These are phyloP conservation scores for Arvicola amphibius DNA, from an alignment of 2,797 vertebrate species.

Conservation along the genomic window DNA sequence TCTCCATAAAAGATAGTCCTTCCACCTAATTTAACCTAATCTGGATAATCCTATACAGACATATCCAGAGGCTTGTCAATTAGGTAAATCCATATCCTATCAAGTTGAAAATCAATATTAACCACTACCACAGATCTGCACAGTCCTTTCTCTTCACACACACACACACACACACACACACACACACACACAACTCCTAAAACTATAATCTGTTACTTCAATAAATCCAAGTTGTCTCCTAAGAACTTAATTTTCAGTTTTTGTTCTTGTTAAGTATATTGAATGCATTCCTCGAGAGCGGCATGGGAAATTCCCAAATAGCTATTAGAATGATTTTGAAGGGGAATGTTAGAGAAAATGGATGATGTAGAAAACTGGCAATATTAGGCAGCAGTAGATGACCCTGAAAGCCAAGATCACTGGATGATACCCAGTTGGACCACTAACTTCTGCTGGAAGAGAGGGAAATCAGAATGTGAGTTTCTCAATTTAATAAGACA, in stretches of 20 bases:
- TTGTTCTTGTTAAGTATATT: background rate
- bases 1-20: too few relatives aligned
- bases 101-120: background rate
- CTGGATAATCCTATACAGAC: background rate
- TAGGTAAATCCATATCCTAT: background rate
- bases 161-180: background rate
- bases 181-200: background rate
- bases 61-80: background rate
- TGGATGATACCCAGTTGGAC: background rate
- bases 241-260: background rate
- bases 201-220: background rate
- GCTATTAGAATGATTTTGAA: background rate
- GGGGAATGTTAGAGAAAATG: background rate
- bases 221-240: background rate
- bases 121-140: too few relatives aligned
- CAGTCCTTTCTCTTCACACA: background rate
- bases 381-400: background rate
- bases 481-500: constrained; percentile 36
- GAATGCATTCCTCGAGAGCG: background rate
- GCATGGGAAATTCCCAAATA: background rate
- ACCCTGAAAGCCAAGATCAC: background rate
- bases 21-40: background rate
- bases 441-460: background rate
- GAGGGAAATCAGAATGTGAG: background rate
- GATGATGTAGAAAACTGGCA: background rate